Base-by-base conservation (phyloP, 2,797 vertebrate genomes). In the Characodon lateralis region DNA sequence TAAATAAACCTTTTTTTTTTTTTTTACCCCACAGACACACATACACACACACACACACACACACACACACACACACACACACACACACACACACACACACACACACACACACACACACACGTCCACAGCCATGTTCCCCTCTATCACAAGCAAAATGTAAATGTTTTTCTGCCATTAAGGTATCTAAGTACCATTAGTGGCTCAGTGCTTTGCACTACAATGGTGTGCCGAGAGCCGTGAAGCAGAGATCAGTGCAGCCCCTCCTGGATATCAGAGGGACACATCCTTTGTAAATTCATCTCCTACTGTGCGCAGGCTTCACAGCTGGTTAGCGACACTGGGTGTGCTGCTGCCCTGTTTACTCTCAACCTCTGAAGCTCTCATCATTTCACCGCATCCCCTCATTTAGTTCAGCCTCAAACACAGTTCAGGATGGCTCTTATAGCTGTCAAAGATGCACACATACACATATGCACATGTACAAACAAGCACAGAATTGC, bases 241-340 rank as follows among this genome's bases (percentile, higher is more conserved):
- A 94, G 92, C 90, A 95, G 86, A 93, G 95, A 95, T 95, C 94
- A 95, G 89, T 92, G 88, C 87, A 74, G 93, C 89, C 76, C 91
- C 91, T 95, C 92, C 78, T 89, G 87, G 86, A 94, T 93, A 95
- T 96, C 94, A 95, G 91, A 96, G 93, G 91, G 90, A 94, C 91
- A 94, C 93, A 94, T 94, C 93, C 93, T 95, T 95, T 94, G 94
- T 95, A 95, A 92, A 95, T 94, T 92, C 90, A 85, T 95, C 93
- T 93, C 95, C 94, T 91, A 93, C 95, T 94, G 94, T 91, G 94
- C 89, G 92, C 88, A 88, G 88, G 93, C 93, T 95, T 95, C 94
- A 94, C 94, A 95, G 95, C 95, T 95, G 94, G 93, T 95, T 95
- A 95, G 93, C 92, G 82, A 91, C 92, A 88, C 94, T 71, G 92